Base-by-base conservation (phyloP, 1,140 invertebrate species). In the Trinorchestia longiramus region DNA sequence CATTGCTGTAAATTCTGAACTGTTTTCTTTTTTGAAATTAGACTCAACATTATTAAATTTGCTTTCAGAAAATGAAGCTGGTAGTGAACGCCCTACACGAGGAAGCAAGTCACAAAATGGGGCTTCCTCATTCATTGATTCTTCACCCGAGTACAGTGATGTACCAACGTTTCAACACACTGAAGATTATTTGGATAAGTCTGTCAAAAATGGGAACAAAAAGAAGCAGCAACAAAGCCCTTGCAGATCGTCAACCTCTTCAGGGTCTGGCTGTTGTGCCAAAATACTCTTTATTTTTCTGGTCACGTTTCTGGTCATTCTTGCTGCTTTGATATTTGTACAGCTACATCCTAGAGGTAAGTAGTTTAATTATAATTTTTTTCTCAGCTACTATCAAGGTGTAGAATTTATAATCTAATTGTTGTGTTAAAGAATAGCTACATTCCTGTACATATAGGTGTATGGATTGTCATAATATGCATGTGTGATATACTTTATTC, bases 251-350 rank as follows among this genome's bases (percentile, higher is more conserved):
- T 45, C 92, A 6, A 40, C 1, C 15, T 40, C 44, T n/a, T 45
- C 92, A 6, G 44, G 92, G 43, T 94, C 92, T 28, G 92, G 92
- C 92, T 94, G 43, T 36, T 94, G 92, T 94, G 92, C 92, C 40
- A 94, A 94, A 47, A 44, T 94, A 45, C 92, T 94, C 17, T 45
- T 45, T 40, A 40, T 94, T 11, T 44, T 94, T 44, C 92, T 94
- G 15, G 92, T 94, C 43, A 94, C 92, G 36, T n/a, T 47, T 43
- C 44, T 94, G 92, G 43, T 94, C 43, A 40, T 94, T 94, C 44
- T 94, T 43, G 92, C 43, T 19, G 92, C 41, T 36, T 94, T 94
- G 44, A 94, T 94, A 94, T 94, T 94, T n/a, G 47, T 94, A 28
- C 92, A 94, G 11, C 92, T 94, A 11, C 92, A 94, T 94, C 43